Evolutionary conservation across 2,797 vertebrate genomes (phyloP).

Genomic region (Cynodonichthys magdalenae): DNA sequence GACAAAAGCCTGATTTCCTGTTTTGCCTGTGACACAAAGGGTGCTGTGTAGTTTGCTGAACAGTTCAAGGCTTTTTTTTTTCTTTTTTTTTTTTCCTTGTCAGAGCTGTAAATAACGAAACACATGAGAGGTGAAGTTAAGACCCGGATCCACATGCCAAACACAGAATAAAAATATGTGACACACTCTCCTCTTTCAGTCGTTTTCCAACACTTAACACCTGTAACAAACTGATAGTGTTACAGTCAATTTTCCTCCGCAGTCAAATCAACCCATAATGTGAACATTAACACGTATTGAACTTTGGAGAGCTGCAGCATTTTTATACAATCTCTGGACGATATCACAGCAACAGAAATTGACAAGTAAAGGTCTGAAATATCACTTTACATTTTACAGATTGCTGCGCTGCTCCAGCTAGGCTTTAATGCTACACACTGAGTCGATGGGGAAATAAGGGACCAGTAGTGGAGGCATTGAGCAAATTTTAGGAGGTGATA

Average conservation of each 20-base stretch:
- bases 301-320: conserved; percentile 40
- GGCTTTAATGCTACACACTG: conserved; percentile 71
- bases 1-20: conserved; percentile 84
- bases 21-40: conserved; percentile 79
- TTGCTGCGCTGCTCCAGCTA: conserved; percentile 58
- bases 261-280: conserved; percentile 18
- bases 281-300: conserved; percentile 31
- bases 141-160: conserved; percentile 57
- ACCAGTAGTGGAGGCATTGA: conserved; percentile 68
- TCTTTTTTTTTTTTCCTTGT: conserved; percentile 53
- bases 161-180: conserved; percentile 49
- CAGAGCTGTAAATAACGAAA: conserved; percentile 79
- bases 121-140: conserved; percentile 69
- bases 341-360: conserved; percentile 69
- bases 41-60: conserved; percentile 76
- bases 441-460: conserved; percentile 75
- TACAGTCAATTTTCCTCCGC: conserved; percentile 34
- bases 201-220: conserved; percentile 41
- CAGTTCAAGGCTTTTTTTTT: conserved; percentile 67
- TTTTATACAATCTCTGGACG: conserved; percentile 66
- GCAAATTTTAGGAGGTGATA: conserved; percentile 69
- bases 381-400: conserved; percentile 78
- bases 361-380: conserved; percentile 73
- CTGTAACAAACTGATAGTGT: conserved; percentile 55
- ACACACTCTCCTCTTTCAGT: conserved; percentile 39